A percentile compares a stretch with the other conserved stretches of the same genome.
These are phyloP conservation scores for Pelosia muscerda DNA, from an alignment of 2,888 invertebrate genomes.

Conservation along the genomic window DNA sequence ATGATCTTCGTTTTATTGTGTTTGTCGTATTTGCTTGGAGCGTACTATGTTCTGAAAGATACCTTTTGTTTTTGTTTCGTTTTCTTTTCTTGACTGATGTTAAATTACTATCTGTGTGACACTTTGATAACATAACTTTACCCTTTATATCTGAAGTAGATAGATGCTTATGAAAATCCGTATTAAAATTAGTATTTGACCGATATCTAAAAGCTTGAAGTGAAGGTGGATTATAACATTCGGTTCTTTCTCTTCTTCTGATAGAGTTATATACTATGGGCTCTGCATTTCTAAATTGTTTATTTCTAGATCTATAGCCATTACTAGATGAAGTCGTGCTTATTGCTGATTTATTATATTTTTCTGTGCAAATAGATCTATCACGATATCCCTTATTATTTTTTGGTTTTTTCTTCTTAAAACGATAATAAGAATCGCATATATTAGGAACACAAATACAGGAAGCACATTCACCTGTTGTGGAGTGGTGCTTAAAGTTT, in stretches of 20 bases:
- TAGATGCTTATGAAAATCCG: background rate
- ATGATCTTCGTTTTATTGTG: background rate
- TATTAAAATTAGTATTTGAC: background rate
- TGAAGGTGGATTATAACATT: background rate
- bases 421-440: background rate
- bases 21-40: background rate
- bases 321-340: background rate
- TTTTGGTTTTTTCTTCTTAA: background rate
- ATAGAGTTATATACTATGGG: background rate
- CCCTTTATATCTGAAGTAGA: background rate
- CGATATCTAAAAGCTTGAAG: background rate
- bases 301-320: constrained; percentile 8
- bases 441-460: background rate
- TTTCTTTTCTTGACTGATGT: background rate
- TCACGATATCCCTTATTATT: background rate
- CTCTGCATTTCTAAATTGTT: background rate
- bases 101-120: background rate
- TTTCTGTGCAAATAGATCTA: background rate
- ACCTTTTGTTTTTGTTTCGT: background rate
- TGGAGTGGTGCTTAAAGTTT: background rate
- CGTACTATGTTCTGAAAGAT: background rate
- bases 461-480: background rate
- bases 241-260: background rate
- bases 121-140: background rate
- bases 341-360: background rate